Evolutionary conservation across 2,888 invertebrate genomes (phyloP).

Genomic region (Dryococelus australis): DNA sequence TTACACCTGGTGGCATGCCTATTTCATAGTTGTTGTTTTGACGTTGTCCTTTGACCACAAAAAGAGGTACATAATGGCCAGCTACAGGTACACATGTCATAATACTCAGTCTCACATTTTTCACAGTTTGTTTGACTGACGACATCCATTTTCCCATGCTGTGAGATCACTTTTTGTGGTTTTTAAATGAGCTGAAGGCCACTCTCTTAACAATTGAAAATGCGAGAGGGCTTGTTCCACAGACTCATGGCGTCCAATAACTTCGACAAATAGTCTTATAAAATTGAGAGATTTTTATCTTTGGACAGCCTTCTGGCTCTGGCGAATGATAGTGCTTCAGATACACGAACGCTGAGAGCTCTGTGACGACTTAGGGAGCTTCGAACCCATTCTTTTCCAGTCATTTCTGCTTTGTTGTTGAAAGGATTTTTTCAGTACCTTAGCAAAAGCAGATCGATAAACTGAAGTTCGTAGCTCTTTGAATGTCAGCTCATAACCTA

Average conservation of each 20-base stretch:
- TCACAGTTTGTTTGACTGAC: slow-evolving; percentile 17
- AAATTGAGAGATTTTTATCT: not conserved
- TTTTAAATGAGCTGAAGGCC: slow-evolving; percentile 23
- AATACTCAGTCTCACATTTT: not conserved
- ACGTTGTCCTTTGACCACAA: not conserved
- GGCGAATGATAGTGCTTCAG: too few species aligned
- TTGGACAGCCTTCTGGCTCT: slow-evolving; percentile 6
- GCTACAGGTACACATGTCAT: too few species aligned
- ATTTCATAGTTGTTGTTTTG: too few species aligned
- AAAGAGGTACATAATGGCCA: too few species aligned
- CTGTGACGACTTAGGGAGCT: too few species aligned
- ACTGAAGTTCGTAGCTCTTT: not conserved
- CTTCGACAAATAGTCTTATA: not conserved
- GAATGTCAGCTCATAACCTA: slow-evolving; percentile 13
- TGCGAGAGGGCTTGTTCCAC: slow-evolving; percentile 11
- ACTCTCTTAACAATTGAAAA: not conserved
- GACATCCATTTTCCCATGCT: slow-evolving; percentile 7
- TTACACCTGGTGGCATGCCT: not conserved
- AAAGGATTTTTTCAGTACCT: not conserved
- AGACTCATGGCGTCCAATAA: not conserved
- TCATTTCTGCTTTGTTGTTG: too few species aligned
- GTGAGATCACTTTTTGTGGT: slow-evolving; percentile 9
- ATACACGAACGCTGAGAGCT: too few species aligned
- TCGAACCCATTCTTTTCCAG: too few species aligned
- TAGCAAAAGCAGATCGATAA: slow-evolving; percentile 9